phyloP scores from a whole-genome alignment of 1,140 invertebrate genomes.

The Adoxophyes honmai region DNA sequence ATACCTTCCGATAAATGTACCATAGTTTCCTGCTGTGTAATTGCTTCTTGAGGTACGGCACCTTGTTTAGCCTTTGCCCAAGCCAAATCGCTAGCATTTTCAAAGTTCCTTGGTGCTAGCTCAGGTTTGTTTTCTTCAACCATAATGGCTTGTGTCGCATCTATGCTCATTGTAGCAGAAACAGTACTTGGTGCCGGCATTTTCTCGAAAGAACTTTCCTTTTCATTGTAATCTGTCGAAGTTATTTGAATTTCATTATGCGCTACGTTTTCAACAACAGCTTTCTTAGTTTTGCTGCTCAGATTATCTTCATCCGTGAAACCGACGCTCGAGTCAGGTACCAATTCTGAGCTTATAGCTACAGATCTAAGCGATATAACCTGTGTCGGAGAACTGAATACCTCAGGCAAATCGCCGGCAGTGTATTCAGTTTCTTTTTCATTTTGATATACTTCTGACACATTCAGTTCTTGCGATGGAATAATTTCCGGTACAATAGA shows the following conservation, averaged over 20 bases:
- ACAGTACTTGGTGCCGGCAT: slow-evolving; percentile 22
- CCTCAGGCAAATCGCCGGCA: slow-evolving; percentile 20
- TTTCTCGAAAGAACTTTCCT: slow-evolving; percentile 37
- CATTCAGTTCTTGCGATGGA: slow-evolving; percentile 37
- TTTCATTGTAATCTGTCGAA: slow-evolving; percentile 50
- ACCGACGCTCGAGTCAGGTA: slow-evolving; percentile 37
- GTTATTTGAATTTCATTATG: slow-evolving; percentile 52
- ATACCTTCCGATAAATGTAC: slow-evolving; percentile 40
- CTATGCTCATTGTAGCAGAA: slow-evolving; percentile 37
- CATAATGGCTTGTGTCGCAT: slow-evolving; percentile 43
- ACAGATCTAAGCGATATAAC: slow-evolving; percentile 41
- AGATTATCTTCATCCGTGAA: slow-evolving; percentile 26
- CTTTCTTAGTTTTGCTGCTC: slow-evolving; percentile 27
- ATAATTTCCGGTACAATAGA: slow-evolving; percentile 37
- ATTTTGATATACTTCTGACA: slow-evolving; percentile 46
- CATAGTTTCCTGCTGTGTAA: slow-evolving; percentile 52
- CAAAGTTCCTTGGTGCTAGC: slow-evolving; percentile 28
- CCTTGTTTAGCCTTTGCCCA: slow-evolving; percentile 28
- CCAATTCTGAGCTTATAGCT: slow-evolving; percentile 45
- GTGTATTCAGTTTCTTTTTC: slow-evolving; percentile 57
- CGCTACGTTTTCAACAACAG: slow-evolving; percentile 42
- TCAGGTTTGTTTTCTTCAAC: slow-evolving; percentile 47
- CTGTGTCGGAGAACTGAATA: slow-evolving; percentile 32
- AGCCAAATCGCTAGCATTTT: slow-evolving; percentile 16
- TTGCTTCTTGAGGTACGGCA: slow-evolving; percentile 38